A percentile compares a stretch with the other conserved stretches of the same genome.
Evolutionary conservation across 2,113 vertebrate genomes (phyloP).

Genomic region (Aspiorhynchus laticeps): DNA sequence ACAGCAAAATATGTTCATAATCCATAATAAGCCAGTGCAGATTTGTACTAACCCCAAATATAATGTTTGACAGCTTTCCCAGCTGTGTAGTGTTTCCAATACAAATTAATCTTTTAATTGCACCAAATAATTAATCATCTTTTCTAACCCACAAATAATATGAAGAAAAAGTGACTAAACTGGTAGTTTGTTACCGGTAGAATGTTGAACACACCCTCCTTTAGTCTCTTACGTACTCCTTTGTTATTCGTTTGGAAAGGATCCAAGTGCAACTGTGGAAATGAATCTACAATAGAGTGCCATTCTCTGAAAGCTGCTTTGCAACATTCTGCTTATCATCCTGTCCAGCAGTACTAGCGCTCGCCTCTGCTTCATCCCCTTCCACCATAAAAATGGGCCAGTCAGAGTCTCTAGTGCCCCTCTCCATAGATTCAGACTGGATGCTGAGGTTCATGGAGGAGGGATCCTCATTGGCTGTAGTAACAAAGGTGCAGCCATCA

Average conservation of each 20-base stretch:
- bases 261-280: not conserved
- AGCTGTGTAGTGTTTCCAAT: not conserved
- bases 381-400: conserved; percentile 96
- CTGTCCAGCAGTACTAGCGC: conserved; percentile 69
- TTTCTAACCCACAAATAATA: not conserved
- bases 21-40: not conserved
- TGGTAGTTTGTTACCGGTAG: not conserved
- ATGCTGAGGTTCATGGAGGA: conserved; percentile 80
- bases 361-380: conserved; percentile 83
- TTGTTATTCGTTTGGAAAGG: not conserved
- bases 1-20: conserved; percentile 19
- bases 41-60: conserved; percentile 1
- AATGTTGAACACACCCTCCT: not conserved
- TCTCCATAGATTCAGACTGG: conserved; percentile 80
- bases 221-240: not conserved
- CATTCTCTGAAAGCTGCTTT: conserved; percentile 51
- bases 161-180: not conserved
- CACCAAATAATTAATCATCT: not conserved
- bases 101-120: not conserved
- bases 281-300: conserved; percentile 24
- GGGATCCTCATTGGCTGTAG: conserved; percentile 83
- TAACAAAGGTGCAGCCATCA: conserved; percentile 92
- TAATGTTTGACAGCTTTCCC: not conserved
- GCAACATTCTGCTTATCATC: conserved; percentile 65
- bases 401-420: conserved; percentile 78